Evolutionary conservation across 2,113 vertebrate species (phyloP).

Genomic region (Sakesphorus luctuosus): DNA sequence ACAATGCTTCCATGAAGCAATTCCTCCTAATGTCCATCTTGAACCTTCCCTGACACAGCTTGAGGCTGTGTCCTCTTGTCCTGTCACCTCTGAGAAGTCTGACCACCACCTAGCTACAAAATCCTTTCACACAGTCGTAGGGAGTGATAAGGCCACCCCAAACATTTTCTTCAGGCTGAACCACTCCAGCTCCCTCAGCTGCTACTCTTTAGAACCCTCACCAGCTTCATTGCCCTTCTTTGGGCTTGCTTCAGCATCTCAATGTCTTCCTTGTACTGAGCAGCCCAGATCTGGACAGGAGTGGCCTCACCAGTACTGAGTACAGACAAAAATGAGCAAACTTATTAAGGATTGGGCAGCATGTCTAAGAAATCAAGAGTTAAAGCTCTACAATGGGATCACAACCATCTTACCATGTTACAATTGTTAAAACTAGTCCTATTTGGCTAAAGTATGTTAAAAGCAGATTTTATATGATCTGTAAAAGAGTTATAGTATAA

Average conservation of each 20-base stretch:
- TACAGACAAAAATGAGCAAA: not conserved
- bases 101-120: not conserved
- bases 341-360: not conserved
- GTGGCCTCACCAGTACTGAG: not conserved
- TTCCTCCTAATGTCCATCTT: not conserved
- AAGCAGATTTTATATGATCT: not conserved
- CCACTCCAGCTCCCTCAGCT: not conserved
- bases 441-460: not conserved
- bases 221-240: not conserved
- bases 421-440: not conserved
- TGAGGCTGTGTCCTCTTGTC: not conserved
- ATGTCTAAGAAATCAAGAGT: not conserved
- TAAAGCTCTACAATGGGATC: accelerated
- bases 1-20: not conserved
- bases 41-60: not conserved
- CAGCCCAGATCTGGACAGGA: not conserved
- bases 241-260: accelerated
- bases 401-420: not conserved
- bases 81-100: not conserved
- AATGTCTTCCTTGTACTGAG: not conserved
- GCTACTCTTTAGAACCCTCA: not conserved
- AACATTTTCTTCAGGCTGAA: not conserved
- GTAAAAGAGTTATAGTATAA: not conserved
- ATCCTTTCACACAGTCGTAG: not conserved
- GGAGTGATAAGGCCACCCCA: not conserved